Percentiles rank a stretch among this genome's conserved stretches.
phyloP scores from a whole-genome alignment of 2,888 invertebrate species.

The Clostera curtula region DNA sequence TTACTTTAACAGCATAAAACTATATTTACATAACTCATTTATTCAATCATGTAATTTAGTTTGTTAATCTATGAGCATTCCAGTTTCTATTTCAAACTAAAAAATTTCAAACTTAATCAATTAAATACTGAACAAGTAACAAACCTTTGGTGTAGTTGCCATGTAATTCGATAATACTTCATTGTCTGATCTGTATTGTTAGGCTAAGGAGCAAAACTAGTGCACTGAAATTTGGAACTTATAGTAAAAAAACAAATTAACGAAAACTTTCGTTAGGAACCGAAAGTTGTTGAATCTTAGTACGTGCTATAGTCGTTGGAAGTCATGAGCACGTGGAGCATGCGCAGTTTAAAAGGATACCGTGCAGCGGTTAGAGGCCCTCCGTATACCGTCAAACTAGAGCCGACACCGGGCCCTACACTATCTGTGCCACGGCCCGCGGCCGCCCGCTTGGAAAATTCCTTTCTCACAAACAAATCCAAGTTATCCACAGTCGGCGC shows the following conservation, averaged over 20 bases:
- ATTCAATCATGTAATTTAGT: too few species aligned
- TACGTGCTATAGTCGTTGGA: too few species aligned
- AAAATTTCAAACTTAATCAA: slow-evolving; percentile 8
- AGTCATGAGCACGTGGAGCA: slow-evolving; percentile 43
- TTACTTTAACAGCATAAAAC: too few species aligned
- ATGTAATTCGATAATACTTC: slow-evolving; percentile 62
- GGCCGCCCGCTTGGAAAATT: slow-evolving; percentile 70
- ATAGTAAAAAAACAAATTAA: slow-evolving; percentile 12
- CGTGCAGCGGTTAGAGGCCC: slow-evolving; percentile 38
- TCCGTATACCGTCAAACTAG: slow-evolving; percentile 54
- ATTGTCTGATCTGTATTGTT: slow-evolving; percentile 50
- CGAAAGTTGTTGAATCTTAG: too few species aligned
- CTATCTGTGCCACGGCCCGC: slow-evolving; percentile 50
- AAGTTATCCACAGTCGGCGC: slow-evolving; percentile 77
- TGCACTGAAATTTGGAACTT: slow-evolving; percentile 10
- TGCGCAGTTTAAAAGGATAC: slow-evolving; percentile 60
- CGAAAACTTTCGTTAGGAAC: too few species aligned
- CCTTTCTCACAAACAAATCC: slow-evolving; percentile 78
- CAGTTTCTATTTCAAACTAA: too few species aligned
- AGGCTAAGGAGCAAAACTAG: slow-evolving; percentile 32
- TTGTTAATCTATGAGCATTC: too few species aligned
- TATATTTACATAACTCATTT: too few species aligned
- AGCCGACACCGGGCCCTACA: slow-evolving; percentile 47
- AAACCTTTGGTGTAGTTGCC: slow-evolving; percentile 56
- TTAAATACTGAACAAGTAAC: slow-evolving; percentile 11